Conservation (phyloP, 1,140 invertebrate genomes). For the Zaprionus lachaisei region DNA sequence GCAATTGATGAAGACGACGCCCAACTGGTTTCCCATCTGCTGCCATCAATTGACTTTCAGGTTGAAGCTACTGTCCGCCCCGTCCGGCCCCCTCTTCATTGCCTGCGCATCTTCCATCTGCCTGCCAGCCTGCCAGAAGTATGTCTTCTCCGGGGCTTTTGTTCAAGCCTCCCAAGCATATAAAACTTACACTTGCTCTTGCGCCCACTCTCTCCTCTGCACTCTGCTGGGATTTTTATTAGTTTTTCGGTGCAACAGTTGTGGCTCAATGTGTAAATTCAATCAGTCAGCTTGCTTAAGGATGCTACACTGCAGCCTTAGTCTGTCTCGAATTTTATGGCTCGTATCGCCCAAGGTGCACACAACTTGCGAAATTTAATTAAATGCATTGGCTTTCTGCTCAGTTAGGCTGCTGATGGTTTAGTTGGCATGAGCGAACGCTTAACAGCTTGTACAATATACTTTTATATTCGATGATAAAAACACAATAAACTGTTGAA, state of each 20-base stretch:
- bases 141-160: constrained; percentile 40
- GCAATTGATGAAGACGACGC: constrained; percentile 58
- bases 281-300: constrained; percentile 69
- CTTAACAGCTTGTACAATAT: constrained; percentile 6
- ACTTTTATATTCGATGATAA: not conserved
- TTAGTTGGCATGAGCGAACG: not conserved
- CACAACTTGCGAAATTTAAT: constrained; percentile 63
- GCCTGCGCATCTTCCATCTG: not conserved
- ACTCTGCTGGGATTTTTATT: constrained; percentile 43
- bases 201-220: constrained; percentile 9
- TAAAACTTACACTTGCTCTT: constrained; percentile 43
- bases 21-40: constrained; percentile 55
- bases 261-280: constrained; percentile 76
- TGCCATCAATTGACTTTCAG: constrained; percentile 65
- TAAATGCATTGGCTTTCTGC: constrained; percentile 54
- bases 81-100: not conserved
- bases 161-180: constrained; percentile 47
- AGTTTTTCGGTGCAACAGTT: constrained; percentile 66
- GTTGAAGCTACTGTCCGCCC: constrained; percentile 28
- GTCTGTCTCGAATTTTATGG: constrained; percentile 30
- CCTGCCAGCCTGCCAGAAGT: constrained; percentile 11
- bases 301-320: constrained; percentile 41
- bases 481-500: not conserved
- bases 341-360: constrained; percentile 32
- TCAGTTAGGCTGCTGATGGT: constrained; percentile 25